Evolutionary conservation across 2,797 vertebrate species (phyloP), one percentile per base, ranked within the genome.

Genomic region (Gymnopithys bicolor): DNA sequence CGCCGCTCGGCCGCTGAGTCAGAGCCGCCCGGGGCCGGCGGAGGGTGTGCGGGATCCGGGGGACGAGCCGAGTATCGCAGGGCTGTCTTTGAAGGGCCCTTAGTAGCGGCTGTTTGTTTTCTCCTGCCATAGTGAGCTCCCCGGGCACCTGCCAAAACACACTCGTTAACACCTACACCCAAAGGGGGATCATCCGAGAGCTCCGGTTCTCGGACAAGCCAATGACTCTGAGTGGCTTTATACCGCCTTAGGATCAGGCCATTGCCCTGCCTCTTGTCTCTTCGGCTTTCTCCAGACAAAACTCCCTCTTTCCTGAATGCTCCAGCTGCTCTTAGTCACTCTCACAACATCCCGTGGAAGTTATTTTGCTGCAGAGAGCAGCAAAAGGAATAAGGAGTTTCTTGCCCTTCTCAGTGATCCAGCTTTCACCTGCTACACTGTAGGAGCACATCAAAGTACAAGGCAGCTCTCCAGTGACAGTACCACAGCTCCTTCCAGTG

Each of bases 101-200:
- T 4, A 2, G 84, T 1, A 59, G 93, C 41, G 19, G 71, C 64
- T 84, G 5, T 76, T 88, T 92, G 64, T 91, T 90, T 90, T 33
- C 48, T 70, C 39, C 64, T 21, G 68, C 56, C 27, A 30, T 7
- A 55, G 68, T 15, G 14, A 86, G 85, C 58, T 90, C 37, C n/a
- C 66, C 28, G 22, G 41, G 88, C 80, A 96, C 93, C 94, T 95
- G 96, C 91, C 94, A 90, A 93, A 89, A 76, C 86, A 52, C 73
- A 28, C 77, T 90, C 51, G 2, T 76, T 81, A 86, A 84, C 77
- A 51, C 80, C 28, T 55, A 83, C 91, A 48, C 74, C 83, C 90
- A 4, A 32, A 39, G 52, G 85, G 85, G 69, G 74, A 93, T 92
- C 93, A 30, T 58, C 90, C 88, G 86, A 93, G 70, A 59, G 71